Conservation (phyloP, 1,140 invertebrate species). For the roundworm (Caenorhabditis elegans) region DNA sequence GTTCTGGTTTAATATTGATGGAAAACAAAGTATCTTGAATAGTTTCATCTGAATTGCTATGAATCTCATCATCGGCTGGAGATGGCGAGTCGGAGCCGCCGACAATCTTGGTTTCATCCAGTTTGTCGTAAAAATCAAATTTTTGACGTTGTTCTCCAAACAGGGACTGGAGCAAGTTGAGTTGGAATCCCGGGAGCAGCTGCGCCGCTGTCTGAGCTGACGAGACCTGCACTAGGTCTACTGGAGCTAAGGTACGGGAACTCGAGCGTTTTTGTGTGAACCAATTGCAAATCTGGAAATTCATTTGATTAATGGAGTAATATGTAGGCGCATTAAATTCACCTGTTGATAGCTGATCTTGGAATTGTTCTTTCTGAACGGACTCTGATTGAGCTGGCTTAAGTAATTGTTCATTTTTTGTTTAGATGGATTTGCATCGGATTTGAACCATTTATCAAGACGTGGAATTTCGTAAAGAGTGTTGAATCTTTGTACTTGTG, state of each 20-base stretch:
- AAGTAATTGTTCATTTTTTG: slow-evolving; percentile 60
- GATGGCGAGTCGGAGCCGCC: slow-evolving; percentile 62
- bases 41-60: slow-evolving; percentile 56
- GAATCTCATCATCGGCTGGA: slow-evolving; percentile 62
- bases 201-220: neutral
- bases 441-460: slow-evolving; percentile 63
- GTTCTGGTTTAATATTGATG: slow-evolving; percentile 25
- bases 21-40: slow-evolving; percentile 34
- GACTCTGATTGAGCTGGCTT: slow-evolving; percentile 54
- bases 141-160: slow-evolving; percentile 47
- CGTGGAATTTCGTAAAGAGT: slow-evolving; percentile 61
- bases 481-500: slow-evolving; percentile 55
- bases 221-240: neutral
- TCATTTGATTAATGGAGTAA: neutral
- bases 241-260: slow-evolving; percentile 1
- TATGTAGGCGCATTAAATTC: too few relatives aligned
- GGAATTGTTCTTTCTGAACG: slow-evolving; percentile 54
- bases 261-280: slow-evolving; percentile 58
- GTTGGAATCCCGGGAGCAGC: neutral
- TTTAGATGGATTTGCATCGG: slow-evolving; percentile 58
- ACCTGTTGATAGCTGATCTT: slow-evolving; percentile 58
- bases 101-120: slow-evolving; percentile 57
- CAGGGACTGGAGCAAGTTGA: neutral
- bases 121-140: slow-evolving; percentile 44
- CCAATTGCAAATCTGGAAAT: slow-evolving; percentile 64